These are phyloP conservation scores for Ptychadena robeensis DNA, from an alignment of 2,797 vertebrate species.

Conservation along the genomic window DNA sequence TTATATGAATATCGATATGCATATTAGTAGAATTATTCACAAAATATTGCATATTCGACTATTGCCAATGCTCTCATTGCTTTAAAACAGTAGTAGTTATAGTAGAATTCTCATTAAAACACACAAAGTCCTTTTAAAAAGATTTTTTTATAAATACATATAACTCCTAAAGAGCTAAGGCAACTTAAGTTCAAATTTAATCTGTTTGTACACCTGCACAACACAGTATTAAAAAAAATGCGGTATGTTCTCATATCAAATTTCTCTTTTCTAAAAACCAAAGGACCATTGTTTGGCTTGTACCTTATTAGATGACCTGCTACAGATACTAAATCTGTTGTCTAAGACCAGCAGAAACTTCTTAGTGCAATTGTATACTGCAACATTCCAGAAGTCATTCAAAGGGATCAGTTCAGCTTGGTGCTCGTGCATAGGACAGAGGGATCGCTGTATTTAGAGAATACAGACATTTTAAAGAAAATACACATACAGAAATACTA, in stretches of 20 bases:
- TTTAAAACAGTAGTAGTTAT: too few relatives aligned
- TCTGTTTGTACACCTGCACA: not conserved
- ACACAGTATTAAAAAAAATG: not conserved
- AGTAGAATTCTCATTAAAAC: too few relatives aligned
- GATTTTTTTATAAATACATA: too few relatives aligned
- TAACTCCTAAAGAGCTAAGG: too few relatives aligned
- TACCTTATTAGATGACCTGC: not conserved
- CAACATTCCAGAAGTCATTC: constrained; percentile 37
- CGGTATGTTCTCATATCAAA: not conserved
- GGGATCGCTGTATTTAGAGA: constrained; percentile 16
- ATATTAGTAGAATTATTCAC: too few relatives aligned
- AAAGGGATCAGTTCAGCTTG: constrained; percentile 6
- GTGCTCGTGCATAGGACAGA: not conserved
- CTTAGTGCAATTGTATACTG: not conserved
- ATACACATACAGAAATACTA: constrained; percentile 24
- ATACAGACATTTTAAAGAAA: constrained; percentile 15
- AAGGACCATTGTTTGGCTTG: constrained; percentile 7
- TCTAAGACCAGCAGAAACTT: constrained; percentile 1
- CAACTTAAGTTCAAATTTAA: too few relatives aligned
- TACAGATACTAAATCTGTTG: constrained; percentile 23
- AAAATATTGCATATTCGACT: too few relatives aligned
- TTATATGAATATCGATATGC: too few relatives aligned
- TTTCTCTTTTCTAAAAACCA: not conserved
- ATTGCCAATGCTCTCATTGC: too few relatives aligned
- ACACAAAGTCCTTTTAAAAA: too few relatives aligned